Percentiles rank a stretch among this genome's conserved stretches.
Evolutionary conservation across 1,140 invertebrate species (phyloP).

Genomic region (Augochlora pura): DNA sequence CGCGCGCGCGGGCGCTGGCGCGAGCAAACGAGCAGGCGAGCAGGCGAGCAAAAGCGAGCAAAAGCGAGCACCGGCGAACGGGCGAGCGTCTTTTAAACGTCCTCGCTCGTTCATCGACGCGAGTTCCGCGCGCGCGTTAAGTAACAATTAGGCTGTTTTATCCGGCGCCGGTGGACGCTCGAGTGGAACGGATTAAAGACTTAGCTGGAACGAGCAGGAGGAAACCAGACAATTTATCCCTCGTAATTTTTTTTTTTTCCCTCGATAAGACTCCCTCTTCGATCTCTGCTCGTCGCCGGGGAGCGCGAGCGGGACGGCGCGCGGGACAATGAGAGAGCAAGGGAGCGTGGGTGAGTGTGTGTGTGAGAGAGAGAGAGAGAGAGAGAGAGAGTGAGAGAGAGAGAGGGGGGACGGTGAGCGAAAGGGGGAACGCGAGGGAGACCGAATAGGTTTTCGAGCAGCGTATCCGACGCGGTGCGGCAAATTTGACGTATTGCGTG

Average conservation of each 20-base stretch:
- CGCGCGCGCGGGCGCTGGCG: background rate
- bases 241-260: background rate
- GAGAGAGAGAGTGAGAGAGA: no score
- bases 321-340: no score
- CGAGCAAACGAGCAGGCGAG: no score
- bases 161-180: background rate
- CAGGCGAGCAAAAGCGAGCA: no score
- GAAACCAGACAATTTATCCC: constrained; percentile 10
- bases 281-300: background rate
- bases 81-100: constrained; percentile 14
- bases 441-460: constrained; percentile 3
- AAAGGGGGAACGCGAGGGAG: background rate
- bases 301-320: no score
- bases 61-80: no score
- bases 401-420: no score
- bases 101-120: no score
- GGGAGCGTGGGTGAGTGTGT: no score
- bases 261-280: background rate
- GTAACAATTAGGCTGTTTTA: constrained; percentile 1
- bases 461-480: constrained; percentile 35
- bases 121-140: constrained; percentile 5
- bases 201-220: background rate
- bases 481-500: constrained; percentile 51
- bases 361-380: no score
- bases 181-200: constrained; percentile 16